Base-by-base conservation (phyloP, 2,113 vertebrate genomes). In the Muscicapa adusta region DNA sequence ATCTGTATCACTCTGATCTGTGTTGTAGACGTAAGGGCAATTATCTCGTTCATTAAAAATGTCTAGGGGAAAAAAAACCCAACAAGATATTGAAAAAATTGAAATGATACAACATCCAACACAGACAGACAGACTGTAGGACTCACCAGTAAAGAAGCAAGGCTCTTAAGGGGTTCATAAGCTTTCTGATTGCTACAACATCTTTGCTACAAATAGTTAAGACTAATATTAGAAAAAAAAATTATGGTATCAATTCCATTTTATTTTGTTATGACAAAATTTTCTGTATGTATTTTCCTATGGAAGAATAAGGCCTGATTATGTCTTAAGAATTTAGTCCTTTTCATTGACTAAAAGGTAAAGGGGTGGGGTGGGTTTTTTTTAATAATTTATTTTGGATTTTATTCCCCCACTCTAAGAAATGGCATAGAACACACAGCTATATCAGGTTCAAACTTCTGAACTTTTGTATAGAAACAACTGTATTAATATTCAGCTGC, bases 1-100 rank as follows among this genome's bases (percentile, higher is more conserved):
- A 40, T 99, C 99, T 0, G 98, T 99, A 97, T 99, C 99, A 68
- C 98, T 98, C 98, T 99, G 99, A 82, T 99, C 99, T 23, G 98
- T 98, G 96, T 99, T 99, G 95, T 99, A 99, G 58, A 99, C 98
- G 2, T 99, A 99, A 26, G 99, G 99, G 80, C 99, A 99, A 82
- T 99, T 99, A 97, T 99, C 99, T 17, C 97, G 89, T 68, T 99
- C 99, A 88, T 99, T 99, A 92, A 99, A 98, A 94, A 99, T 98
- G 29, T 98, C 99, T 99, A 88, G 7, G 43, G 58, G 77, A 24
- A 47, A 54, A 18, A 24, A n/a, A 75, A 11, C 4, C 7, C 11
- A 56, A 7, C 4, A 77, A 73, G 58, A 71, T 9, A 50, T 18
- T 43, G 5, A 67, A 92, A 50, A 91, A 92, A 57, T 75, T 23